Conservation (phyloP, 2,888 invertebrate genomes). For the Stenotaenia linearis region DNA sequence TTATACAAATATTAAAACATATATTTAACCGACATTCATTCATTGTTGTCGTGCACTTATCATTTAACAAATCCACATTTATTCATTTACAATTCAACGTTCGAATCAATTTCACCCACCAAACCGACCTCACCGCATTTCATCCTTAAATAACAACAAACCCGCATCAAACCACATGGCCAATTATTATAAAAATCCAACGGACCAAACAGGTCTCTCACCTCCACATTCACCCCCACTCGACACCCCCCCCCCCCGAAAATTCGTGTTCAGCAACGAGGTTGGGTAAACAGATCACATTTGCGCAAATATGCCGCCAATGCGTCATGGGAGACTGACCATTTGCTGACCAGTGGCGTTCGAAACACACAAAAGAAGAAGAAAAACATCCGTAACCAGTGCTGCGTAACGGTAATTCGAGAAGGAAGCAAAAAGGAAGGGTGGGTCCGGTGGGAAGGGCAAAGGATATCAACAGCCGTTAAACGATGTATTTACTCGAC, state of each 20-base stretch:
- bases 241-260: too few relatives aligned
- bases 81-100: too few relatives aligned
- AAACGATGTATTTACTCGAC: neutral
- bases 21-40: too few relatives aligned
- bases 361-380: neutral
- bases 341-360: conserved; percentile 5
- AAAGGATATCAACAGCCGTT: neutral
- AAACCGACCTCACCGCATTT: too few relatives aligned
- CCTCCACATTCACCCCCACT: neutral
- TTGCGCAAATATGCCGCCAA: neutral
- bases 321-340: conserved; percentile 2
- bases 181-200: too few relatives aligned
- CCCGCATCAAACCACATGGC: too few relatives aligned
- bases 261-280: neutral
- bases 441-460: neutral
- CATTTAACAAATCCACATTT: too few relatives aligned
- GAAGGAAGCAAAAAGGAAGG: neutral
- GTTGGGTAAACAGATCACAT: neutral
- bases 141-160: too few relatives aligned
- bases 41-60: too few relatives aligned
- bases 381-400: neutral
- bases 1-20: too few relatives aligned
- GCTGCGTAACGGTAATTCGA: conserved; percentile 3
- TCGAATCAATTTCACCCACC: too few relatives aligned
- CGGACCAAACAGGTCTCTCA: too few relatives aligned